Conservation (phyloP, 2,113 vertebrate genomes). For the Mesoclemmys tuberculata region DNA sequence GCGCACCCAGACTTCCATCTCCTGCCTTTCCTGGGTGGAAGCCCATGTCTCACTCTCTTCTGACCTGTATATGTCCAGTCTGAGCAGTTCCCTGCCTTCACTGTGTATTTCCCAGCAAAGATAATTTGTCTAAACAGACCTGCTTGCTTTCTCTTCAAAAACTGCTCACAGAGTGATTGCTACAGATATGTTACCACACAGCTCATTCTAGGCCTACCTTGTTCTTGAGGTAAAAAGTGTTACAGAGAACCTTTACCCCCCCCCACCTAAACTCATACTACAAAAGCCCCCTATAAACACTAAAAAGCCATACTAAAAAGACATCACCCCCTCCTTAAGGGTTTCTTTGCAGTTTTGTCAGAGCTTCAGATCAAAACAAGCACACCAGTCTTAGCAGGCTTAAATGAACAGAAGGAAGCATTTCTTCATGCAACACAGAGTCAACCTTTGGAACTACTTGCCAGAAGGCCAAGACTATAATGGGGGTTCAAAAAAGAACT, state of each 20-base stretch:
- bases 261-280: rapidly evolving
- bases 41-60: not conserved
- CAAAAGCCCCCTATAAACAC: not conserved
- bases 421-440: no score
- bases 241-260: no score
- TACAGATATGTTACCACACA: not conserved
- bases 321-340: not conserved
- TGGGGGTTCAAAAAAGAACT: no score
- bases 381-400: not conserved
- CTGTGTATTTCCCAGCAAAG: not conserved
- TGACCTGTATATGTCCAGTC: not conserved
- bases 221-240: not conserved
- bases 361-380: not conserved
- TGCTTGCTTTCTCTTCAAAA: not conserved
- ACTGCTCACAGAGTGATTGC: not conserved
- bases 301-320: no score
- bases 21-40: not conserved
- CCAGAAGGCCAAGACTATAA: no score
- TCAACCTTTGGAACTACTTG: no score
- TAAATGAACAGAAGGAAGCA: no score
- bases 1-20: not conserved
- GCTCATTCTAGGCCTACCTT: not conserved
- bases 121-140: not conserved
- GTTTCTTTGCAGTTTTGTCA: not conserved
- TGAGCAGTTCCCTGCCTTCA: not conserved